These are phyloP conservation scores for Poecilia gillii DNA, from an alignment of 2,797 vertebrate genomes.

Conservation along the genomic window DNA sequence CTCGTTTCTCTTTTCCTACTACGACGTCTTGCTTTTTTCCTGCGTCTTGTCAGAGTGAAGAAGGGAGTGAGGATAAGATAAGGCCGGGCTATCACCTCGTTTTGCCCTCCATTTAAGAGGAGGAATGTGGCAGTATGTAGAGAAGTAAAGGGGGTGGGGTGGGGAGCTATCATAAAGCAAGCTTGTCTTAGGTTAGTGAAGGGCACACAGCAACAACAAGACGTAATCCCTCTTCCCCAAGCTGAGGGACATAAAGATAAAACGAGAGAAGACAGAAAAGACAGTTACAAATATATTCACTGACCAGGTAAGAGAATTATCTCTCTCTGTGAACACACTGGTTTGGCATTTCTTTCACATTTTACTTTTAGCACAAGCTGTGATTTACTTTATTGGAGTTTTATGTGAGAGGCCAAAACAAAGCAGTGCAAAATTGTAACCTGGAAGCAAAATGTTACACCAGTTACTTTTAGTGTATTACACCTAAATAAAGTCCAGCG, in stretches of 20 bases:
- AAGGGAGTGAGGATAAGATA: constrained; percentile 62
- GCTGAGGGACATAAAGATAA: constrained; percentile 52
- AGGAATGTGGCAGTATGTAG: constrained; percentile 57
- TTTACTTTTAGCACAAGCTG: neutral
- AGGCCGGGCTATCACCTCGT: constrained; percentile 60
- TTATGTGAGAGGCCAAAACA: neutral
- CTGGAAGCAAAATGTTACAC: neutral
- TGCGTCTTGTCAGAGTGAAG: constrained; percentile 46
- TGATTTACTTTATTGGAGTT: constrained; percentile 22
- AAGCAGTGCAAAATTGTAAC: neutral
- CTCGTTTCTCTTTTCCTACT: constrained; percentile 29
- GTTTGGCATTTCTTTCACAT: neutral
- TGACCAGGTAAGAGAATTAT: constrained; percentile 25
- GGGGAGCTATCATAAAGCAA: constrained; percentile 57
- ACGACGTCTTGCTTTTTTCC: constrained; percentile 37
- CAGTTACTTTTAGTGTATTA: neutral
- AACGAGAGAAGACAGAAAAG: constrained; percentile 10
- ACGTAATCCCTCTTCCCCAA: constrained; percentile 49
- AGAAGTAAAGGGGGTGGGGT: constrained; percentile 36
- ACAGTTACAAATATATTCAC: constrained; percentile 28
- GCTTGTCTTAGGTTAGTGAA: constrained; percentile 67
- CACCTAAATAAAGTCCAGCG: neutral
- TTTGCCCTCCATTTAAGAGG: constrained; percentile 71
- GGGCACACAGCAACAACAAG: constrained; percentile 61
- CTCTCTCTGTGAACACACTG: neutral